These are phyloP conservation scores for Brachyopa scutellaris DNA, from an alignment of 2,888 invertebrate species.

Conservation along the genomic window DNA sequence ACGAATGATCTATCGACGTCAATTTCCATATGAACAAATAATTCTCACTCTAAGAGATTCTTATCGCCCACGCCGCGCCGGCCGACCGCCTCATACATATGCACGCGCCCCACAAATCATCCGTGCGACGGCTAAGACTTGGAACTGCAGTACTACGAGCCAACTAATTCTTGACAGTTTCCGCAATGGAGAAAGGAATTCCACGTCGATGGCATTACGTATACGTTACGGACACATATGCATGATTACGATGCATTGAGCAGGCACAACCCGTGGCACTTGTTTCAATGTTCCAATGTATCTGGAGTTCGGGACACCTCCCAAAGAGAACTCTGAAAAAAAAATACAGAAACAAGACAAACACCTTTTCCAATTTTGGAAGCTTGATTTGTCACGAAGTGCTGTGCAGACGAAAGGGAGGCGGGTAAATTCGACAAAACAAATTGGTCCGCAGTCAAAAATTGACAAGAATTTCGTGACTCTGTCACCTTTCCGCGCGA, in stretches of 20 bases:
- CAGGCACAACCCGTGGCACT: constrained; percentile 38
- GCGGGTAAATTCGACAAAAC: constrained; percentile 78
- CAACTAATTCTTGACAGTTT: constrained; percentile 69
- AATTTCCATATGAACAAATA: constrained; percentile 72
- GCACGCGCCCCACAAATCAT: constrained; percentile 65
- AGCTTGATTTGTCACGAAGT: constrained; percentile 81
- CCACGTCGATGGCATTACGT: constrained; percentile 48
- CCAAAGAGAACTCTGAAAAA: constrained; percentile 5
- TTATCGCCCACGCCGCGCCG: constrained; percentile 62
- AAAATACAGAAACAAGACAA: not conserved
- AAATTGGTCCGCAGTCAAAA: constrained; percentile 80
- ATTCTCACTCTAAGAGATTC: constrained; percentile 69
- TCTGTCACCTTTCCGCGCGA: constrained; percentile 80
- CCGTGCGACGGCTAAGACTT: constrained; percentile 7
- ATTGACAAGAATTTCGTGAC: constrained; percentile 82
- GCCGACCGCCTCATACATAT: constrained; percentile 31
- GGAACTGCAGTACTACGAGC: constrained; percentile 2
- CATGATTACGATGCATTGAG: constrained; percentile 18
- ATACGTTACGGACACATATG: no score
- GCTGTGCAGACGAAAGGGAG: constrained; percentile 5
- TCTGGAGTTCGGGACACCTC: constrained; percentile 26
- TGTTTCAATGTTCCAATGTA: constrained; percentile 22
- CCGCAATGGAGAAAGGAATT: constrained; percentile 60
- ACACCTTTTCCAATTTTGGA: constrained; percentile 79
- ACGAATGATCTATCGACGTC: constrained; percentile 72